Evolutionary conservation across 1,140 invertebrate species (phyloP), one percentile per base, ranked within the genome.

Genomic region (Brachystomella parvula): DNA sequence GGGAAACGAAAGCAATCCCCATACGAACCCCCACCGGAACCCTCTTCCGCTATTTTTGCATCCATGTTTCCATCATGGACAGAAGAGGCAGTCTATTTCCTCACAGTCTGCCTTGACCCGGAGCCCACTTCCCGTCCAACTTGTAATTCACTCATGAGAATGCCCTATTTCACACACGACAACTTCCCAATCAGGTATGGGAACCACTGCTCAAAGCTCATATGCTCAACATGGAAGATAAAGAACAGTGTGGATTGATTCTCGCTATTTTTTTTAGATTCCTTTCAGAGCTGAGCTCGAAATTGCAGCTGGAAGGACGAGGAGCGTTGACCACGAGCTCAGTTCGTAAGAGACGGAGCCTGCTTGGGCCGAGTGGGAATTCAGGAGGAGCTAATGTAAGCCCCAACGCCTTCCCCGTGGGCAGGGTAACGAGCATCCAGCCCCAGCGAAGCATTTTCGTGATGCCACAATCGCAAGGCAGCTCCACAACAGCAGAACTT

Each of bases 141-240:
- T 17, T 71, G 69, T 30, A 64, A 53, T 66, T 61, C 66, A 1
- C 63, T 73, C n/a, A 26, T 73, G 31, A 39, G 72, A 31, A 63
- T 69, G 24, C 67, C 69, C 19, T 73, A 73, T 31, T 73, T 73
- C 53, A 68, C 66, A n/a, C 71, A 70, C 53, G 71, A 73, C 59
- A 63, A 67, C 56, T 73, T 73, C 39, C 71, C 71, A 26, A 44
- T 63, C 2, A 67, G 65, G 69, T 70, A 59, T 47, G 3, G 15
- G 28, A 47, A 49, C 9, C 9, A 57, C 6, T 57, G n/a, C 28
- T 12, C 39, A 12, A 12, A 44, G 39, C 39, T 44, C 39, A 9
- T n/a, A n/a, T n/a, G n/a, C n/a, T n/a, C n/a, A n/a, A n/a, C n/a
- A n/a, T n/a, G n/a, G n/a, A n/a, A n/a, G n/a, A n/a, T n/a, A n/a